These are phyloP conservation scores for Andrena flavipes DNA, from an alignment of 2,888 invertebrate species.

Conservation along the genomic window DNA sequence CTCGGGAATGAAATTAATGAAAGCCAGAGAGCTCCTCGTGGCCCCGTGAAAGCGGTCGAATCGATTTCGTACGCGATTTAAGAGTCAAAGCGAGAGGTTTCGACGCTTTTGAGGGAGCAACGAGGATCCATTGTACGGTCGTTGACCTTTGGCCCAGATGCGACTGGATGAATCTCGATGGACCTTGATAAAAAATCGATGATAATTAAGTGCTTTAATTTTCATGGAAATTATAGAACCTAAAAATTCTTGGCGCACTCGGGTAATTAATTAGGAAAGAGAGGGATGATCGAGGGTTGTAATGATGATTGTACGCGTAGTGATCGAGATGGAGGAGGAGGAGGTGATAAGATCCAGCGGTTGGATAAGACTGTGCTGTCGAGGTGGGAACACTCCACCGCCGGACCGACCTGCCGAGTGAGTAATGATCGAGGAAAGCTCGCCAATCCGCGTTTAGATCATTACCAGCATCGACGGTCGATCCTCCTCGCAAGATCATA, in stretches of 20 bases:
- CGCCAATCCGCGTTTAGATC: constrained; percentile 66
- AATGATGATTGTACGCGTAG: constrained; percentile 58
- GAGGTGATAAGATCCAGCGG: constrained; percentile 70
- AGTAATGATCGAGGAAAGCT: constrained; percentile 68
- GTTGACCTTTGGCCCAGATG: background rate
- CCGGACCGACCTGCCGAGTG: constrained; percentile 78
- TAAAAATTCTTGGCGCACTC: too few species aligned
- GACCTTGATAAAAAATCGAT: background rate
- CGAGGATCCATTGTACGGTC: background rate
- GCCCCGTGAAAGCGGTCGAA: constrained; percentile 8
- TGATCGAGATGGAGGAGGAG: constrained; percentile 78
- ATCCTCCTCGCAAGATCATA: constrained; percentile 55
- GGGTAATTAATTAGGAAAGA: background rate
- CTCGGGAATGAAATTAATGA: constrained; percentile 36
- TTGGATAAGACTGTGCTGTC: constrained; percentile 79
- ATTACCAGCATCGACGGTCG: constrained; percentile 56
- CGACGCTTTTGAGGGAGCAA: background rate
- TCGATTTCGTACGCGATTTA: constrained; percentile 26
- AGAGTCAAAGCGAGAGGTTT: background rate
- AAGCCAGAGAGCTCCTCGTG: constrained; percentile 3
- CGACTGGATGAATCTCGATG: background rate
- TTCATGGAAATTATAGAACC: background rate
- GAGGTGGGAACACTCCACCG: constrained; percentile 71
- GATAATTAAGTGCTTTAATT: background rate
- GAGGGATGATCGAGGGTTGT: background rate